Conservation (phyloP, 2,888 invertebrate genomes). For the Acanthopleura granulata region DNA sequence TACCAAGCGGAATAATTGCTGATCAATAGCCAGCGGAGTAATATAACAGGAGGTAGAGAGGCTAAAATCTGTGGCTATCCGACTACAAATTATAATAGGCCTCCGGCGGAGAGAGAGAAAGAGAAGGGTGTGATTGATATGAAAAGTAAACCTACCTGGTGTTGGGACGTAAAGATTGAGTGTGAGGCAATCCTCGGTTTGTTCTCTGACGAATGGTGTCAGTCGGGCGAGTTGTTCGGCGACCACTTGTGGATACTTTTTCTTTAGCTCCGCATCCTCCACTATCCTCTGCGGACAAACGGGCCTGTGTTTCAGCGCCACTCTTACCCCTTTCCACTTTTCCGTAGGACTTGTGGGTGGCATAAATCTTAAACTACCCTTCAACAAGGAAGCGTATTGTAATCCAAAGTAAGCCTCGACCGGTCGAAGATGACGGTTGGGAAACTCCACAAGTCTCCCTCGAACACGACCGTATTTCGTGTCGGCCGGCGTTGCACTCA, state of each 20-base stretch:
- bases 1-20: not conserved
- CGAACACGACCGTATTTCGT: conserved; percentile 89
- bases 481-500: conserved; percentile 76
- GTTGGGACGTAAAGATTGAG: conserved; percentile 96
- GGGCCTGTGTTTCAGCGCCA: conserved; percentile 76
- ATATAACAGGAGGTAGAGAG: too few species aligned
- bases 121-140: too few species aligned
- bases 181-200: conserved; percentile 97
- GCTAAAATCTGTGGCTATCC: too few species aligned
- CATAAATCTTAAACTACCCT: conserved; percentile 92
- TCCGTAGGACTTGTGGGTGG: conserved; percentile 94
- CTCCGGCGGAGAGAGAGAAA: too few species aligned
- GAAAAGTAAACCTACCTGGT: conserved; percentile 80
- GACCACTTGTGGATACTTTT: conserved; percentile 78
- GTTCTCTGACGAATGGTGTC: conserved; percentile 79
- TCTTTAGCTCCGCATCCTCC: conserved; percentile 80
- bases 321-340: conserved; percentile 84
- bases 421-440: conserved; percentile 68
- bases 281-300: conserved; percentile 92
- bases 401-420: conserved; percentile 92
- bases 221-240: conserved; percentile 90
- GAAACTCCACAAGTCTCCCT: conserved; percentile 72
- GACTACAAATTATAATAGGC: too few species aligned
- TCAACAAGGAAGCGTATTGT: conserved; percentile 93
- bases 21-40: not conserved